Evolutionary conservation across 2,797 vertebrate genomes (phyloP).

Genomic region (Lepilemur ruficaudatus): DNA sequence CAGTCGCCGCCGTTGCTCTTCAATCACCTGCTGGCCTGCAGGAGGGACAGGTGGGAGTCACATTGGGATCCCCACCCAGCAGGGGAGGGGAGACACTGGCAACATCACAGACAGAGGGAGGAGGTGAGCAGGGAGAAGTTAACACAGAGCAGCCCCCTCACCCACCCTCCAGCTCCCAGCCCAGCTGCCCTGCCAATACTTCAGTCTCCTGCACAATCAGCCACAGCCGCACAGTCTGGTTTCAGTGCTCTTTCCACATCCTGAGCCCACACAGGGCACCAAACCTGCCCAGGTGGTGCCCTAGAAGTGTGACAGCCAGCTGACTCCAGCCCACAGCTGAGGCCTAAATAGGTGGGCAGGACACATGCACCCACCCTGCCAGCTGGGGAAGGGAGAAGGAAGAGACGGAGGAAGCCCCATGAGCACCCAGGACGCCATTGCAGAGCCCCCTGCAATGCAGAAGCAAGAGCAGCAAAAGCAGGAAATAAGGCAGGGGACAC

Average conservation of each 20-base stretch:
- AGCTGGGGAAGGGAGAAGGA: constrained; percentile 1
- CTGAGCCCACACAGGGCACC: not conserved
- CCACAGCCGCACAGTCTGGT: not conserved
- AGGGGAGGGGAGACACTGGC: not conserved
- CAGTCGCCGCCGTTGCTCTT: constrained; percentile 94
- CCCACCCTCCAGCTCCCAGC: not conserved
- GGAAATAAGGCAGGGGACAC: not conserved
- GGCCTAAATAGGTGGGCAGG: not conserved
- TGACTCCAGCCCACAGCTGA: not conserved
- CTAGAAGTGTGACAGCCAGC: not conserved
- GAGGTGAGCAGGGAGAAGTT: not conserved
- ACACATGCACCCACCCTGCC: not conserved
- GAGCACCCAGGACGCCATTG: not conserved
- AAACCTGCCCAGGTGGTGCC: not conserved
- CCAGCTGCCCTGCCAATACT: not conserved
- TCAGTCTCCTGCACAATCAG: not conserved
- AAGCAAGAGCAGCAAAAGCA: not conserved
- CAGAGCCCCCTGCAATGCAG: not conserved
- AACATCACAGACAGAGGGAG: not conserved
- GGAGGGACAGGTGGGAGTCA: constrained; percentile 10
- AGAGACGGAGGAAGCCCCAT: not conserved
- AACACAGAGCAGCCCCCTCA: not conserved
- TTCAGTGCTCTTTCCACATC: not conserved
- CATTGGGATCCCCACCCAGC: not conserved
- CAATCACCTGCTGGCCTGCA: constrained; percentile 96